Evolutionary conservation across 1,140 invertebrate genomes (phyloP).

Genomic region (Andricus grossulariae): DNA sequence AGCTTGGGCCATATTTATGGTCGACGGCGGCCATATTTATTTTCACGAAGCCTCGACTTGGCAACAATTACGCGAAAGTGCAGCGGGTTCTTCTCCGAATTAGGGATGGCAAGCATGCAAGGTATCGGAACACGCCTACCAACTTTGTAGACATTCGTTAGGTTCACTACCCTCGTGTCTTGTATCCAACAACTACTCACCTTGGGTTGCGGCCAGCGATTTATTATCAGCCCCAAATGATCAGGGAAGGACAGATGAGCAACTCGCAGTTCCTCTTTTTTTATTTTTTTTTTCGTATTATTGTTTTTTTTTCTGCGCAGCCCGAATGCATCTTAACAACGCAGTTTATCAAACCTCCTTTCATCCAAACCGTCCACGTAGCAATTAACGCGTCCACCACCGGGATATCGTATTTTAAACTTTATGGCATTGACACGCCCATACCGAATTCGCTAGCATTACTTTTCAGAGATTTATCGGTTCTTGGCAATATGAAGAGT

Average conservation of each 20-base stretch:
- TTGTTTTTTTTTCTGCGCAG: constrained; percentile 30
- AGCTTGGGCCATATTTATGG: constrained; percentile 14
- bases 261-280: not conserved
- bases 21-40: constrained; percentile 15
- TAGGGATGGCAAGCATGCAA: constrained; percentile 40
- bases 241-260: constrained; percentile 58
- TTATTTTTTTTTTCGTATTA: constrained; percentile 15
- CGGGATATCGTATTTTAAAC: constrained; percentile 70
- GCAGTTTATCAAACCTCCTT: constrained; percentile 70
- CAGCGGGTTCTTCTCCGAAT: constrained; percentile 43
- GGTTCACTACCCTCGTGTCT: constrained; percentile 14
- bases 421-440: constrained; percentile 68
- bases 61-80: constrained; percentile 33
- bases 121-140: constrained; percentile 33
- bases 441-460: constrained; percentile 63
- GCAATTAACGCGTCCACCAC: constrained; percentile 70
- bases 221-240: constrained; percentile 65
- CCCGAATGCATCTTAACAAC: constrained; percentile 64
- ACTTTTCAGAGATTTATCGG: constrained; percentile 18
- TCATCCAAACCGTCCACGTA: constrained; percentile 68
- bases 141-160: constrained; percentile 45
- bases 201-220: constrained; percentile 58
- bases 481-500: no score
- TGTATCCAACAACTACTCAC: constrained; percentile 8
- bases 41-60: constrained; percentile 20